These are phyloP conservation scores for Orthosia incerta DNA, from an alignment of 2,888 invertebrate genomes.

Conservation along the genomic window DNA sequence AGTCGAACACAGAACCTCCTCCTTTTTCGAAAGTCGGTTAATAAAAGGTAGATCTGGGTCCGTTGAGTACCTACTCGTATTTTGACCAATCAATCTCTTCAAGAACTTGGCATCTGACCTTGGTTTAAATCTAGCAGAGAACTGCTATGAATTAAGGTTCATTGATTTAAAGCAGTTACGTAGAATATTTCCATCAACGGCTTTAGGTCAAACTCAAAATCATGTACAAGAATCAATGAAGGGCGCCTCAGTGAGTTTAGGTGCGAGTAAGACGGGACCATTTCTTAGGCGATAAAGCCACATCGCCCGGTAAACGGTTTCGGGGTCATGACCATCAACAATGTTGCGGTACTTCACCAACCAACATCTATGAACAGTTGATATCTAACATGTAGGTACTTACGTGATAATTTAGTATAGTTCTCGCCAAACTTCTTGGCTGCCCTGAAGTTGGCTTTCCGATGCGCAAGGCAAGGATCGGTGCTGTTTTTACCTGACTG, in stretches of 20 bases:
- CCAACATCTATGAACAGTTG: background rate
- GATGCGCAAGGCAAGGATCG: too few relatives aligned
- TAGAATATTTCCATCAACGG: background rate
- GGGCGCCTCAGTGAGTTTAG: background rate
- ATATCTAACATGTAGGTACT: background rate
- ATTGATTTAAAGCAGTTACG: background rate
- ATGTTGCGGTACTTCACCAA: background rate
- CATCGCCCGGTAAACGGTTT: constrained; percentile 4
- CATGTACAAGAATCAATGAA: background rate
- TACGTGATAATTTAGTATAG: constrained; percentile 1
- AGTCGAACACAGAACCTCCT: too few relatives aligned
- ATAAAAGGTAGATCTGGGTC: background rate
- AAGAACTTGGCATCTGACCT: background rate
- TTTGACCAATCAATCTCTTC: background rate
- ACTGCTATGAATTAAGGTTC: background rate
- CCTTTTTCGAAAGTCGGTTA: too few relatives aligned
- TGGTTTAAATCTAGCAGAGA: background rate
- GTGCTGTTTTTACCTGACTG: too few relatives aligned
- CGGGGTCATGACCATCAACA: constrained; percentile 11
- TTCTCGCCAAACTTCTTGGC: too few relatives aligned
- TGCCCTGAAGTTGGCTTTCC: too few relatives aligned
- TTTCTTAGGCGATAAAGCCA: background rate
- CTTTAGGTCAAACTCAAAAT: background rate
- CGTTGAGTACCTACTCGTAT: background rate
- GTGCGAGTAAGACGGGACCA: background rate